phyloP scores from a whole-genome alignment of 2,113 vertebrate species.

The Coryphaenoides rupestris region DNA sequence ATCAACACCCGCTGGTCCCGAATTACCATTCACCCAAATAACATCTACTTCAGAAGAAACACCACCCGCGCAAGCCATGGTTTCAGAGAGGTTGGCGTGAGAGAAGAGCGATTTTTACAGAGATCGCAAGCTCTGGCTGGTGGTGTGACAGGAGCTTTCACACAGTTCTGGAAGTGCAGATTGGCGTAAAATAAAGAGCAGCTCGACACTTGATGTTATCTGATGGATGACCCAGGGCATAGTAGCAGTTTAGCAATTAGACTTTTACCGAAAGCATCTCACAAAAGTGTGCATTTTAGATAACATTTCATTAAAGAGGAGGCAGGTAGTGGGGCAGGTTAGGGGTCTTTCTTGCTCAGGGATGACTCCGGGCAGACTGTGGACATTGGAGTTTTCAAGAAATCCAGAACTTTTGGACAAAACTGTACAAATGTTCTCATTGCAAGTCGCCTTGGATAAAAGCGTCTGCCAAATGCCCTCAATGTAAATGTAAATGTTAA shows the following conservation, averaged over 20 bases:
- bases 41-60: neutral
- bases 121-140: conserved; percentile 26
- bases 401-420: no score
- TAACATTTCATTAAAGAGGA: neutral
- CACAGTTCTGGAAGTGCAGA: conserved; percentile 29
- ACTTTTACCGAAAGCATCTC: no score
- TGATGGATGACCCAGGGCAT: conserved; percentile 33
- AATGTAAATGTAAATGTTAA: no score
- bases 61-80: neutral
- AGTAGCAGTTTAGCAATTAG: neutral
- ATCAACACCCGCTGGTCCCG: conserved; percentile 49
- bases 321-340: no score
- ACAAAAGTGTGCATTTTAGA: no score
- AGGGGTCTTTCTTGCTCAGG: no score
- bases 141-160: conserved; percentile 22
- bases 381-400: no score
- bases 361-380: no score
- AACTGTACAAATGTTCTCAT: no score
- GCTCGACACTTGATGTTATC: conserved; percentile 44
- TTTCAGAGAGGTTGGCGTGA: neutral
- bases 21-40: conserved; percentile 42
- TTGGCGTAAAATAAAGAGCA: conserved; percentile 31
- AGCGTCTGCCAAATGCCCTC: no score
- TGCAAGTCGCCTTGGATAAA: no score
- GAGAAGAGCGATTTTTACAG: conserved; percentile 1